A percentile compares a stretch with the other conserved stretches of the same genome.
These are phyloP conservation scores for Philopedon plagiatum DNA, from an alignment of 2,888 invertebrate genomes.

Conservation along the genomic window DNA sequence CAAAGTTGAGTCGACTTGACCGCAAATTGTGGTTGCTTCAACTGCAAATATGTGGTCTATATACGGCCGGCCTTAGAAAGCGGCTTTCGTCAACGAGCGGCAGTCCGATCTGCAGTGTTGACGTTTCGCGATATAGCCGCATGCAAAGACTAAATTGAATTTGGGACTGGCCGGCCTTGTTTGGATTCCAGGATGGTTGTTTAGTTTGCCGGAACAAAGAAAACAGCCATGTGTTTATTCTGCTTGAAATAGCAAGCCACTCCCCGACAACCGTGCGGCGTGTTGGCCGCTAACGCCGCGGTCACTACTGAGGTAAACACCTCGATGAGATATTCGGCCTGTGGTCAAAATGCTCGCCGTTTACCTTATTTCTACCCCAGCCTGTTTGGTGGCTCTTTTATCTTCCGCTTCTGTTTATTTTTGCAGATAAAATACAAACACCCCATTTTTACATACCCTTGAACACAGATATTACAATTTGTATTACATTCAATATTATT, in stretches of 20 bases:
- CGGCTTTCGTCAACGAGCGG: conserved; percentile 48
- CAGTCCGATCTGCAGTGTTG: conserved; percentile 62
- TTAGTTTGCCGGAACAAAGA: conserved; percentile 81
- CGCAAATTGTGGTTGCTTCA: too few species aligned
- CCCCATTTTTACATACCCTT: neutral
- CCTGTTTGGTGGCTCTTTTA: conserved; percentile 35
- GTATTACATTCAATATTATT: too few species aligned
- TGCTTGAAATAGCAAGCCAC: conserved; percentile 74
- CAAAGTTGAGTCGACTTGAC: too few species aligned
- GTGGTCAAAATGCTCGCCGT: conserved; percentile 39
- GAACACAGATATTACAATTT: neutral
- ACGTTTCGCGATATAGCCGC: conserved; percentile 69
- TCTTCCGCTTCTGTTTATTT: conserved; percentile 38
- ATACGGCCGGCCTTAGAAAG: too few species aligned
- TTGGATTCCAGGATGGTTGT: conserved; percentile 80
- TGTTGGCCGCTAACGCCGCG: conserved; percentile 51
- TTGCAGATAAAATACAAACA: conserved; percentile 33
- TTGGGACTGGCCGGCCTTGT: conserved; percentile 77
- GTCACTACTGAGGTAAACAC: conserved; percentile 35
- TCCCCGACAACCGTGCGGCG: conserved; percentile 62
- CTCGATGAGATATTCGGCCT: conserved; percentile 43
- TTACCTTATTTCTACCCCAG: conserved; percentile 39
- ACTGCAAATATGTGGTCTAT: too few species aligned
- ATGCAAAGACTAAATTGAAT: conserved; percentile 76
- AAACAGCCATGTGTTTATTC: conserved; percentile 81